Conservation (phyloP, 2,888 invertebrate genomes). For the Pollenia griseotomentosa region DNA sequence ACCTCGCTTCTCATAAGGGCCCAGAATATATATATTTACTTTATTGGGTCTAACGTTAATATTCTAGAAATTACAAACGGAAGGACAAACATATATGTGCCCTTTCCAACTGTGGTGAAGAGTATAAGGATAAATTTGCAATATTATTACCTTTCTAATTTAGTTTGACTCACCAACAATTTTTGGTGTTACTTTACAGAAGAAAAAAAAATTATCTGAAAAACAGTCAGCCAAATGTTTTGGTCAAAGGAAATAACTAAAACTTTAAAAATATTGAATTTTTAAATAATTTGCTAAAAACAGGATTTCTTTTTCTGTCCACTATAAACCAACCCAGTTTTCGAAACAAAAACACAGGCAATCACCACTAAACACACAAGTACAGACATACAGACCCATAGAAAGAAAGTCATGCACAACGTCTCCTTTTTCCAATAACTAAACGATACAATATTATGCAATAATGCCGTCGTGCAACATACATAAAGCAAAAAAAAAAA, state of each 20-base stretch:
- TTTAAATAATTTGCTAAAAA: conserved; percentile 41
- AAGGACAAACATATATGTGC: too few relatives aligned
- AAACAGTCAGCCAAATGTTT: background rate
- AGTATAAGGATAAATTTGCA: too few relatives aligned
- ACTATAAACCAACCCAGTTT: conserved; percentile 26
- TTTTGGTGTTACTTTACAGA: too few relatives aligned
- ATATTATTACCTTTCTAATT: too few relatives aligned
- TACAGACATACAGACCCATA: background rate
- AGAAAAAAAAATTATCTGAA: background rate
- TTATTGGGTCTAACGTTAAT: too few relatives aligned
- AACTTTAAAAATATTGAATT: background rate
- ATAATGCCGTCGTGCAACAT: conserved; percentile 38
- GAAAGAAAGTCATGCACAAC: conserved; percentile 35
- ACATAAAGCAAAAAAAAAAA: conserved; percentile 11
- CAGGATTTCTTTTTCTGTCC: conserved; percentile 27
- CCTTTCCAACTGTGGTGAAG: too few relatives aligned
- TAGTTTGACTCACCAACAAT: too few relatives aligned
- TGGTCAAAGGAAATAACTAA: conserved; percentile 6
- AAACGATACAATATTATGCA: conserved; percentile 63
- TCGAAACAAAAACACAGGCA: background rate
- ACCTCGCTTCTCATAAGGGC: too few relatives aligned
- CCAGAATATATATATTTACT: too few relatives aligned
- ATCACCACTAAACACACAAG: background rate
- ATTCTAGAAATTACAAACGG: too few relatives aligned
- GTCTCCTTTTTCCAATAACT: conserved; percentile 34